Evolutionary conservation across 2,113 vertebrate species (phyloP), one percentile per base, ranked within the genome.

Genomic region (Epinephelus moara): DNA sequence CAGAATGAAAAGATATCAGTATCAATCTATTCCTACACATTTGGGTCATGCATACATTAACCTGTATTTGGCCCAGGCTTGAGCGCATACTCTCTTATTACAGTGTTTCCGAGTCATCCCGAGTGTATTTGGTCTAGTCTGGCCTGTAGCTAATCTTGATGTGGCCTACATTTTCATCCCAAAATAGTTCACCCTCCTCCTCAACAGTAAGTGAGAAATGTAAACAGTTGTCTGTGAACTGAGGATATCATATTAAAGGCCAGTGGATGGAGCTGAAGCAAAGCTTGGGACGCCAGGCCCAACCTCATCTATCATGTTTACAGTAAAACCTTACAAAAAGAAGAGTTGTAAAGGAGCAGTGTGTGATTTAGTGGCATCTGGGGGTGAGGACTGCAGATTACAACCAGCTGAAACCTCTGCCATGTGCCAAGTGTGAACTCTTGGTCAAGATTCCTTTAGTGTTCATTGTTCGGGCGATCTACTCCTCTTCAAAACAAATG

Each of bases 131-230:
- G 70, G 69, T 81, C 57, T 81, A 23, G 70, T 85, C 78, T 90
- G 85, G 49, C 55, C 73, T 64, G 53, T 42, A 72, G 78, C 83
- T 95, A 80, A 93, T 95, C 89, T 94, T 82, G 70, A 92, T 79
- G 45, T 89, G 89, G 69, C 90, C 93, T 89, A 93, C 80, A 91
- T 94, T 90, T 78, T 56, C 56, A 55, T 85, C 81, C 87, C 71
- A 83, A 89, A 88, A 86, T 89, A 89, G 78, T 88, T 88, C 42
- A 74, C 82, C 78, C 63, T 81, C 30, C 79, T 89, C 50, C 69
- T 78, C 66, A 70, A 64, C 49, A 57, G 62, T 57, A 86, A 88
- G 90, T 77, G 78, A 75, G 45, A 85, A 87, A 93, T 92, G 78
- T 89, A 92, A 94, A 93, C 77, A 82, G 70, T 82, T 78, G 85